Conservation (phyloP, 2,888 invertebrate species). For the Cynaeus angustus region DNA sequence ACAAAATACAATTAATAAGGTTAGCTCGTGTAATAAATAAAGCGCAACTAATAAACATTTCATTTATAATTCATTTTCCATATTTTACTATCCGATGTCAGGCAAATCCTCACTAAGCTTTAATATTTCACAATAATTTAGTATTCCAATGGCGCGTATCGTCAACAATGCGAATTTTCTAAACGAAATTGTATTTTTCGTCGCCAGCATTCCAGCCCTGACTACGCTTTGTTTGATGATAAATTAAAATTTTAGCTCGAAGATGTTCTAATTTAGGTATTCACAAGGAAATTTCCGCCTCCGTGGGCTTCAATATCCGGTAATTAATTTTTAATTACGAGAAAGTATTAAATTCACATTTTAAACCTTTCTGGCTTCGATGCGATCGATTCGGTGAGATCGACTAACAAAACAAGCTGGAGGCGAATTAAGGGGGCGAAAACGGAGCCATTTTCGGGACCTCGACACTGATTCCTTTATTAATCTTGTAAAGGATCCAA, state of each 20-base stretch:
- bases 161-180: slow-evolving; percentile 17
- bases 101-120: slow-evolving; percentile 14
- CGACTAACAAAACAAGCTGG: slow-evolving; percentile 38
- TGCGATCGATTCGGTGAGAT: slow-evolving; percentile 34
- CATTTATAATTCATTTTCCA: slow-evolving; percentile 36
- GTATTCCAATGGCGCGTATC: slow-evolving; percentile 23
- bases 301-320: slow-evolving; percentile 55
- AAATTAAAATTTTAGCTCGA: slow-evolving; percentile 54
- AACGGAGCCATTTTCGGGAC: slow-evolving; percentile 1
- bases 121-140: slow-evolving; percentile 36
- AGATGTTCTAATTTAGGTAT: slow-evolving; percentile 55
- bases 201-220: slow-evolving; percentile 7
- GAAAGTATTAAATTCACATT: slow-evolving; percentile 56
- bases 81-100: slow-evolving; percentile 36
- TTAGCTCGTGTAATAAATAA: slow-evolving; percentile 40
- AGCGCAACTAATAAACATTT: slow-evolving; percentile 41
- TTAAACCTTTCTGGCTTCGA: slow-evolving; percentile 40
- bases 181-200: slow-evolving; percentile 34
- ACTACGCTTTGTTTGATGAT: slow-evolving; percentile 37
- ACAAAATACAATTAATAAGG: slow-evolving; percentile 41
- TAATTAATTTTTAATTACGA: slow-evolving; percentile 67
- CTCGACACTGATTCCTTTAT: slow-evolving; percentile 20
- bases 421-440: too few species aligned
- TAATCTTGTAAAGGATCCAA: too few species aligned
- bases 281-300: slow-evolving; percentile 56